phyloP scores from a whole-genome alignment of 2,113 vertebrate species.

The Syrrhaptes paradoxus region DNA sequence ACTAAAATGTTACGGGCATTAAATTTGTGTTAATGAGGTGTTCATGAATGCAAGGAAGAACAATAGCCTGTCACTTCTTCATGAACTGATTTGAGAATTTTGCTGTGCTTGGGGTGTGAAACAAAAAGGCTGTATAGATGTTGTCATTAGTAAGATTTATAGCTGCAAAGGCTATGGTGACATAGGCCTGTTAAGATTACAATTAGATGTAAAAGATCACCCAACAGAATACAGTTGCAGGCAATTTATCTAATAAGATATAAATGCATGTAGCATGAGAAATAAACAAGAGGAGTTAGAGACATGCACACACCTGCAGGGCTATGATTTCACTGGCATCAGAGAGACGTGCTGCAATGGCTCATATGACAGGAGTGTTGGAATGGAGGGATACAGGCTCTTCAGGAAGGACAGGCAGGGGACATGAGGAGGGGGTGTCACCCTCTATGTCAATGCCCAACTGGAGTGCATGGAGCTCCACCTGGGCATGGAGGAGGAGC shows the following conservation, averaged over 20 bases:
- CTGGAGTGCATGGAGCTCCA: too few relatives aligned
- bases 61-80: conserved; percentile 67
- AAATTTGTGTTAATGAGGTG: conserved; percentile 68
- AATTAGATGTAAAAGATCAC: conserved; percentile 59
- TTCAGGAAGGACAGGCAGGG: too few relatives aligned
- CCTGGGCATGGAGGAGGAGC: too few relatives aligned
- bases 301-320: too few relatives aligned
- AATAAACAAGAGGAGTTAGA: too few relatives aligned
- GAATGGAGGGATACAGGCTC: too few relatives aligned
- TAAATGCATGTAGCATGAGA: too few relatives aligned
- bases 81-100: conserved; percentile 69
- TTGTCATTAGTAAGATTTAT: conserved; percentile 65
- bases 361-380: too few relatives aligned
- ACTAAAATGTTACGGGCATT: conserved; percentile 49
- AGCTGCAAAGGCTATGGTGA: conserved; percentile 27
- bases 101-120: conserved; percentile 57
- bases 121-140: conserved; percentile 41
- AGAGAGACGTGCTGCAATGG: too few relatives aligned
- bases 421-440: too few relatives aligned
- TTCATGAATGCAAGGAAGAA: conserved; percentile 64
- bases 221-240: not conserved
- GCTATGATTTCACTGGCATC: too few relatives aligned
- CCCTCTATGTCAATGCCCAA: too few relatives aligned
- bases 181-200: conserved; percentile 50
- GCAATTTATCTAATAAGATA: conserved; percentile 44